A percentile compares a stretch with the other conserved stretches of the same genome.
phyloP scores from a whole-genome alignment of 2,888 invertebrate genomes.

The Galeopsomyia nigrocyanea region DNA sequence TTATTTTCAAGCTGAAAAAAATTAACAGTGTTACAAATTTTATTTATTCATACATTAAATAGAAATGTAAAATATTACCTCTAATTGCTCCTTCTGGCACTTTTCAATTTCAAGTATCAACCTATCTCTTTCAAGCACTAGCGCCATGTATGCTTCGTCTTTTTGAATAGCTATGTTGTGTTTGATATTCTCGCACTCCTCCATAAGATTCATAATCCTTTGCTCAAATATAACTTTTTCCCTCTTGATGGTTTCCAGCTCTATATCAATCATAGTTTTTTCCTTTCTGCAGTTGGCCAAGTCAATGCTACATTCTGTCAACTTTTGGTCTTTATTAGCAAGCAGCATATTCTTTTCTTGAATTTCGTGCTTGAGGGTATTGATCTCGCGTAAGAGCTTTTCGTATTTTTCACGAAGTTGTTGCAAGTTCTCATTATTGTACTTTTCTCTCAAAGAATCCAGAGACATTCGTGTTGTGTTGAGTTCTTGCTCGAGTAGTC shows the following conservation, averaged over 20 bases:
- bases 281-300: constrained; percentile 69
- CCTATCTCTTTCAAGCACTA: constrained; percentile 32
- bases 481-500: constrained; percentile 53
- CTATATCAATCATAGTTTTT: constrained; percentile 68
- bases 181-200: constrained; percentile 26
- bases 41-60: background rate
- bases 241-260: constrained; percentile 65
- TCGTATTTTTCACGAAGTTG: constrained; percentile 55
- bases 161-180: constrained; percentile 24
- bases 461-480: constrained; percentile 51
- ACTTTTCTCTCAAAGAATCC: constrained; percentile 49
- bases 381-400: constrained; percentile 54
- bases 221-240: constrained; percentile 50
- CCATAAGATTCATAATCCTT: constrained; percentile 27
- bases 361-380: constrained; percentile 65
- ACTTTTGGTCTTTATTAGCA: constrained; percentile 59
- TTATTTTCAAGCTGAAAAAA: constrained; percentile 66
- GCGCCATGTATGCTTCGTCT: constrained; percentile 26
- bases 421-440: constrained; percentile 44
- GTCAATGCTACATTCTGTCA: constrained; percentile 52
- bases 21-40: background rate
- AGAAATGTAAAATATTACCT: constrained; percentile 26
- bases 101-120: constrained; percentile 46
- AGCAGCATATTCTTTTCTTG: constrained; percentile 67
- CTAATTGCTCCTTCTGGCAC: constrained; percentile 20